Base-by-base conservation (phyloP, 1,140 invertebrate genomes). In the Chrysopa pallens region DNA sequence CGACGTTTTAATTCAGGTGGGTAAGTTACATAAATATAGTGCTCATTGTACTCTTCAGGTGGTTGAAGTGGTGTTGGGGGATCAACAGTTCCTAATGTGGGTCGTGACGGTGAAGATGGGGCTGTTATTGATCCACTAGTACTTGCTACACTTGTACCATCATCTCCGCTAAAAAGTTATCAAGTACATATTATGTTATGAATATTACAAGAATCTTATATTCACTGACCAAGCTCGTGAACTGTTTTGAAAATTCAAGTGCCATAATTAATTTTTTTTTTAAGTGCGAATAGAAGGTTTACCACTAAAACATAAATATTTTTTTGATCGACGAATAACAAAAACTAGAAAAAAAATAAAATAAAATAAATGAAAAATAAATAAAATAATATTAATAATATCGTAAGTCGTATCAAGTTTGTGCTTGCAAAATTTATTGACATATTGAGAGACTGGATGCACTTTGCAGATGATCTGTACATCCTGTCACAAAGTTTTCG, bases 1-100 rank as follows among this genome's bases (percentile, higher is more conserved):
- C 80, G 68, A 50, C 81, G 71, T 59, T 85, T 84, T 29, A 86
- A 66, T 61, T 85, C 83, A 9, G 83, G 80, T 40, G 83, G 83
- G 66, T 86, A 86, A 38, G 80, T 80, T 45, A 84, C 83, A 60
- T 84, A 86, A 48, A 86, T 85, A 60, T 85, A 86, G 56, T 80
- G 66, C 2, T 61, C 59, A 13, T 66, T 64, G 27, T 55, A 57
- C 6, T 51, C 47, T 1, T 63, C 56, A 17, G 49, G 50, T 52
- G 59, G 60, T 63, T 14, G 60, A 57, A 50, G 60, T 54, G 41
- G 54, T 59, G 44, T 61, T 61, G 50, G 29, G 42, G 64, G 64
- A 31, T 64, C 63, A 42, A 56, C 49, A 45, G 59, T 53, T 42
- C 62, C 58, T 55, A 51, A 23, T 23, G 17, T 69, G 56, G 45